A percentile compares a stretch with the other conserved stretches of the same genome.
phyloP scores from a whole-genome alignment of 23 tunicate species.

The Ciona savignyi region DNA sequence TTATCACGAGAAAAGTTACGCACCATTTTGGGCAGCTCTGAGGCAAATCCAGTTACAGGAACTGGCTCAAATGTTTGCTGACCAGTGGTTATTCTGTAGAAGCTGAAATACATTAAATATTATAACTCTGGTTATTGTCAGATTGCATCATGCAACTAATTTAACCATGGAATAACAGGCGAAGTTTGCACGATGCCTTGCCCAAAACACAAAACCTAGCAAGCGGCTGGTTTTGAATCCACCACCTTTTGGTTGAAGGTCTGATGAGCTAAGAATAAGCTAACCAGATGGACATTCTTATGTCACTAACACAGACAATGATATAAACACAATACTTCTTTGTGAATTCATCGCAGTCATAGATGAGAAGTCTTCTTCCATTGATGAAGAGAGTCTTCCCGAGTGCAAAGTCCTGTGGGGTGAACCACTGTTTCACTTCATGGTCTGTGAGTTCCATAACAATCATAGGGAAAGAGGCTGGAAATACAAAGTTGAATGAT shows the following conservation, averaged over 20 bases:
- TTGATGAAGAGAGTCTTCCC: constrained; percentile 81
- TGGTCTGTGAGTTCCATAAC: constrained; percentile 89
- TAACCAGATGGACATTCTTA: too few species aligned
- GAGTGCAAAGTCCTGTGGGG: constrained; percentile 73
- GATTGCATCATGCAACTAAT: too few species aligned
- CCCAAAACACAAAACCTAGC: constrained; percentile 70
- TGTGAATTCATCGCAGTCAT: constrained; percentile 90
- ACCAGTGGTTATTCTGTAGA: constrained; percentile 42
- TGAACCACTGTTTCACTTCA: constrained; percentile 88
- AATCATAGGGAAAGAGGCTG: constrained; percentile 91
- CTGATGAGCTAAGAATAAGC: too few species aligned
- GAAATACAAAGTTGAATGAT: too few species aligned
- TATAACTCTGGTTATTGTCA: too few species aligned
- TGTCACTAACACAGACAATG: too few species aligned
- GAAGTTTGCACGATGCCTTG: too few species aligned
- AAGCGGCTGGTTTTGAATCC: constrained; percentile 34
- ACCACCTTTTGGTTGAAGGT: too few species aligned
- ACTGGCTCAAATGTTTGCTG: constrained; percentile 43
- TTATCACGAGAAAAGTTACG: constrained; percentile 17
- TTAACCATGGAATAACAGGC: too few species aligned
- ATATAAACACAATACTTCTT: constrained; percentile 64
- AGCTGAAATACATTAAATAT: constrained; percentile 52
- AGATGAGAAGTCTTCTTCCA: constrained; percentile 77
- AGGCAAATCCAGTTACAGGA: constrained; percentile 70
- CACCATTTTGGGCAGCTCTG: constrained; percentile 72